phyloP scores from a whole-genome alignment of 2,888 invertebrate genomes.

The Cylloceria caligata region DNA sequence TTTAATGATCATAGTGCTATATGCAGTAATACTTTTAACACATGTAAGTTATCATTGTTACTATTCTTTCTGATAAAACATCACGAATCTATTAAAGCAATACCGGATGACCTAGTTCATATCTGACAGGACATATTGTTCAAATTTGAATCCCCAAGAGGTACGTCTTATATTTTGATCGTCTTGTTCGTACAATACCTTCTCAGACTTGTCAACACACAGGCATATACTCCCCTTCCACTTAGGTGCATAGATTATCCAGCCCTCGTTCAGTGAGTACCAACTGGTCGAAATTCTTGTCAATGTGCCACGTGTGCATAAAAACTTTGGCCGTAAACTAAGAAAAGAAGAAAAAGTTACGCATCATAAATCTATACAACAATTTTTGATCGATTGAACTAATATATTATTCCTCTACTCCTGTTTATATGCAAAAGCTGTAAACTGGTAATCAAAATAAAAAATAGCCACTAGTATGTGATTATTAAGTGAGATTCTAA shows the following conservation, averaged over 20 bases:
- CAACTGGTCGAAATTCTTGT: constrained; percentile 89
- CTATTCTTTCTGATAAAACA: too few species aligned
- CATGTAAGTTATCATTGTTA: too few species aligned
- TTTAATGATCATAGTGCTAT: too few species aligned
- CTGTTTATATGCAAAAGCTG: too few species aligned
- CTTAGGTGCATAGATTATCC: constrained; percentile 89
- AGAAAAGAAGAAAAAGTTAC: constrained; percentile 27
- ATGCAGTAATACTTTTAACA: too few species aligned
- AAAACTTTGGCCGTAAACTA: constrained; percentile 85
- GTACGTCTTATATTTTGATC: constrained; percentile 86
- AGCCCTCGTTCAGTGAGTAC: constrained; percentile 88
- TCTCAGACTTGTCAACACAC: constrained; percentile 88
- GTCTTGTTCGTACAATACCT: constrained; percentile 83
- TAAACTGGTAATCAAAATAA: too few species aligned
- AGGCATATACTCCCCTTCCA: constrained; percentile 89
- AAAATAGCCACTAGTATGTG: too few species aligned
- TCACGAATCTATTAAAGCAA: too few species aligned
- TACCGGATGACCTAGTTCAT: constrained; percentile 37
- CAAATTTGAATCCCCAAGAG: constrained; percentile 92
- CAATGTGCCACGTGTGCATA: constrained; percentile 90
- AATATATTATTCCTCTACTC: background rate
- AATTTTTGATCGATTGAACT: too few species aligned
- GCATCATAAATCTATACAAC: too few species aligned
- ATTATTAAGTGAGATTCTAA: too few species aligned
- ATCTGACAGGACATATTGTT: constrained; percentile 90